Base-by-base conservation (phyloP, 2,797 vertebrate genomes). In the Anguilla obscura region DNA sequence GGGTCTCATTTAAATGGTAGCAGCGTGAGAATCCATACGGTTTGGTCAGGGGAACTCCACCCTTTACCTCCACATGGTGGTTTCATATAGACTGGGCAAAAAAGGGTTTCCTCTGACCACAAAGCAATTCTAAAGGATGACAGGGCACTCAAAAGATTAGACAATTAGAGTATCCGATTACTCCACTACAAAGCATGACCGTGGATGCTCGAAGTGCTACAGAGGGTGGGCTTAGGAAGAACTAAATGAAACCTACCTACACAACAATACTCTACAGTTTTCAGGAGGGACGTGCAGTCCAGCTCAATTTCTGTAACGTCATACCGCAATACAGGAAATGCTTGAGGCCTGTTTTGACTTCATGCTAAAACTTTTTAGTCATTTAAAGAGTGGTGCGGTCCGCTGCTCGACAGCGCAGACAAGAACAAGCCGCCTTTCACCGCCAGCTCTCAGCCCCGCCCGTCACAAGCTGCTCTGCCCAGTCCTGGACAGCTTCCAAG, bases 1-100 rank as follows among this genome's bases (percentile, higher is more conserved):
- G 9, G 18, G 36, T 45, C 76, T 80, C 76, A 80, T 80, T 45
- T 80, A n/a, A 82, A 82, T 50, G 45, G 45, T 50, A 82, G 79
- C 45, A 21, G 40, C 10, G 79, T 82, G 18, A 48, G 36, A 50
- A 82, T 48, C 21, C 16, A 82, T 45, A 12, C 1, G 1, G 40
- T 82, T 33, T 76, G 2, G 8, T 50, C 27, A 48, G 0, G 6
- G 21, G 9, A 82, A 50, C 40, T 12, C 71, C 63, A 69, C 6
- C 45, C 7, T 48, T 82, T 50, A 24, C 40, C 79, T n/a, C 24
- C 27, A 48, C 18, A 2, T 8, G 9, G n/a, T 27, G 63, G 63
- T 69, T 69, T 69, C n/a, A 69, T n/a, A 69, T 69, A 6, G 12
- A 12, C 69, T 14, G 33, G 2, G 30, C n/a, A 30, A 33, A 74